Evolutionary conservation across 1,140 invertebrate genomes (phyloP), one percentile per base, ranked within the genome.

Genomic region (Glossosoma conforme): DNA sequence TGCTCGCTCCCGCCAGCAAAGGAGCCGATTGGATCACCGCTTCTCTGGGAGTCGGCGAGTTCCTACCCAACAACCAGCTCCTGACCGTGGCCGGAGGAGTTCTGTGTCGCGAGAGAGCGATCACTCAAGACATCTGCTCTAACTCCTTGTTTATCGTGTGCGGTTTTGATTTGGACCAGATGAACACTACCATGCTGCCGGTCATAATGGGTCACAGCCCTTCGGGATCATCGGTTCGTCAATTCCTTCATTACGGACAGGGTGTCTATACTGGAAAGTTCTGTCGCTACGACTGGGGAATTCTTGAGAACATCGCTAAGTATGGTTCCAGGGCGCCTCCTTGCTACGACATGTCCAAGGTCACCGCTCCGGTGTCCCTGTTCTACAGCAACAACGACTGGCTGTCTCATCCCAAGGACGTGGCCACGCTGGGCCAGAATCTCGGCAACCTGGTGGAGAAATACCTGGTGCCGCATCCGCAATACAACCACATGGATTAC

Each of bases 171-270:
- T 65, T 60, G 46, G 67, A 64, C 9, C 74, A 79, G 66, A 64
- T 77, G 38, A 82, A 76, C 18, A 14, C 30, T 70, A 82, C 81
- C 0, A 78, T 85, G 62, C 58, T 88, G 1, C 79, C 86, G 0
- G 82, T 90, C 0, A 82, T 91, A 47, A 70, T 86, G 24, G 77
- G 80, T 0, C 88, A 93, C 60, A 74, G 77, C 13, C 91, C 92
- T 1, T 83, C 87, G 4, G 89, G 89, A 11, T 80, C 87, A 1
- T 85, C 87, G 0, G 78, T 80, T 35, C 83, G 84, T 59, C 87
- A 91, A 62, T 64, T 93, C 6, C 70, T 85, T 11, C 86, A 89
- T 61, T 87, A 76, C 59, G 81, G 76, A 0, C 86, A 85, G 60
- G 69, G 74, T 6, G 68, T 75, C 1, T 61, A 73, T 11, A 74